A percentile compares a stretch with the other conserved stretches of the same genome.
Conservation (phyloP, 2,888 invertebrate species). For the Dolomedes plantarius region DNA sequence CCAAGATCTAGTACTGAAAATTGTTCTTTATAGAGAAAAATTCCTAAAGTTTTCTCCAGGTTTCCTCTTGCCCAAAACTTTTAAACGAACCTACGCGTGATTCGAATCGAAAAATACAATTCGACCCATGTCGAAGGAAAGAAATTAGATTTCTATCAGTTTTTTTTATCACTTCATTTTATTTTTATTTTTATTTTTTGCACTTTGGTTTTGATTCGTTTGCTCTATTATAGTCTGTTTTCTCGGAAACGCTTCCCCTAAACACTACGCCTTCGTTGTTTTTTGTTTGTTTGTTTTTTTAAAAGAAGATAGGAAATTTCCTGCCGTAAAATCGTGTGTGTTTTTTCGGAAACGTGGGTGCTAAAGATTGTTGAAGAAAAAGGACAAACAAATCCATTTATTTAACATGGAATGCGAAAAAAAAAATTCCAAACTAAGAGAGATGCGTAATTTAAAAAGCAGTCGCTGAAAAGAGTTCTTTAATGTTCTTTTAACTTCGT, state of each 20-base stretch:
- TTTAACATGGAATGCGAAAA: conserved; percentile 3
- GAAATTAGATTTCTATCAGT: conserved; percentile 27
- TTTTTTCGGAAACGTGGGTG: not conserved
- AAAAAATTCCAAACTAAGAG: conserved; percentile 16
- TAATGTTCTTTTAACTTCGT: conserved; percentile 58
- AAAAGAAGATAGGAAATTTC: not conserved
- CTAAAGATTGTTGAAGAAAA: not conserved
- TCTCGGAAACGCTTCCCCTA: no score
- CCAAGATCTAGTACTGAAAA: no score
- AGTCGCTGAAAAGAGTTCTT: conserved; percentile 8
- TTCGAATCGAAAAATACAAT: no score
- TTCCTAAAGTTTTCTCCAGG: no score
- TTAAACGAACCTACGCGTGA: no score
- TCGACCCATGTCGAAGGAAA: not conserved
- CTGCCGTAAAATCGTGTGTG: not conserved
- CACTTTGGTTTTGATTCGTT: no score
- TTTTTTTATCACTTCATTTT: no score
- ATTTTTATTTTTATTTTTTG: no score
- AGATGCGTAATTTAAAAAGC: not conserved
- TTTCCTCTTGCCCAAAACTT: no score
- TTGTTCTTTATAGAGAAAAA: no score
- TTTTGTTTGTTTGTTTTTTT: not conserved
- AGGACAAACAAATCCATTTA: no score
- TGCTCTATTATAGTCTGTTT: no score
- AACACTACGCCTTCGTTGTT: not conserved